Evolutionary conservation across 2,888 invertebrate genomes (phyloP), one percentile per base, ranked within the genome.

Genomic region (Drosophila anceps): DNA sequence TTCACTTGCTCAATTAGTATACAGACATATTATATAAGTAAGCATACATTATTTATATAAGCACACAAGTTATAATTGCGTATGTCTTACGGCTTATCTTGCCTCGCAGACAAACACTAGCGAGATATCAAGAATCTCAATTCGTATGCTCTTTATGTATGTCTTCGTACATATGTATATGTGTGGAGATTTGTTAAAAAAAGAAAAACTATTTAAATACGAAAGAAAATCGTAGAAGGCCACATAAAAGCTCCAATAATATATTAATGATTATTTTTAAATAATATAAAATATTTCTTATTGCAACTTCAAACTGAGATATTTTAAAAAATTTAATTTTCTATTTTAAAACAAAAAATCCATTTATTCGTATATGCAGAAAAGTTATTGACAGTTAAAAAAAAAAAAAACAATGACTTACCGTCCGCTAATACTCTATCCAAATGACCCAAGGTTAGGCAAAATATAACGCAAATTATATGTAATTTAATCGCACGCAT

Each of bases 91-190:
- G 39, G 39, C 39, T 39, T 39, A 39, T 39, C 39, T 39, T n/a
- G 8, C 39, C 39, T 15, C 9, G n/a, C n/a, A 39, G n/a, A 39
- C 39, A n/a, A 39, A n/a, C n/a, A 39, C 39, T 9, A n/a, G 39
- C 39, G n/a, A 39, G 39, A 39, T 39, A 39, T 39, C n/a, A 39
- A n/a, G 39, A 39, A 39, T 39, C 39, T 39, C 39, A n/a, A n/a
- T 39, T 39, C n/a, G 39, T n/a, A 39, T 39, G 39, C 39, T 39
- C n/a, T n/a, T 39, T 9, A n/a, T 39, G 13, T n/a, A 39, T 39
- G n/a, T 39, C 5, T 37, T n/a, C n/a, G n/a, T 37, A 37, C 7
- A n/a, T 15, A 15, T 13, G 4, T 37, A 37, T 37, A 13, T 37
- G 15, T 7, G 15, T 37, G 15, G 13, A 13, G 15, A 15, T 7